Conservation (phyloP, 2,888 invertebrate genomes). For the Drosophila niveifrons region DNA sequence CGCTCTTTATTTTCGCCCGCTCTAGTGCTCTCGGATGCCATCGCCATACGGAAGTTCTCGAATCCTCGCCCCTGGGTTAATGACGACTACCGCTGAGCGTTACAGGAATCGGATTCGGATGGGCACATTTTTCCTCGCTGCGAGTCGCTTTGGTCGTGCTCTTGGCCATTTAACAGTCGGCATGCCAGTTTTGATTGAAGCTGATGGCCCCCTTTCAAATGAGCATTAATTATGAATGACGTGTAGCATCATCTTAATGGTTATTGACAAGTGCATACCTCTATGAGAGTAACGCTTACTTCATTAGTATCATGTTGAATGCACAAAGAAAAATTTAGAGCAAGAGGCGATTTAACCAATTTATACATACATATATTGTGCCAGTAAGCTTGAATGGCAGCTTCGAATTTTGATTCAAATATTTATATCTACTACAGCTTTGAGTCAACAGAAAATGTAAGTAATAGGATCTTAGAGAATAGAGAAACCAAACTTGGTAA, state of each 20-base stretch:
- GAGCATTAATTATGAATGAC: constrained; percentile 78
- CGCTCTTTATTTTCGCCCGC: background rate
- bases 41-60: constrained; percentile 41
- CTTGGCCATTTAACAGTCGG: constrained; percentile 53
- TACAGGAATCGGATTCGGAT: background rate
- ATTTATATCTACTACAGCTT: too few relatives aligned
- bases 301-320: constrained; percentile 36
- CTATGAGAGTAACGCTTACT: constrained; percentile 24
- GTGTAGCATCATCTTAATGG: constrained; percentile 58
- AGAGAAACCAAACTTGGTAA: too few relatives aligned
- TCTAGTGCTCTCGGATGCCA: constrained; percentile 18
- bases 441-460: too few relatives aligned
- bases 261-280: constrained; percentile 43
- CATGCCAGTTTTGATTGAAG: constrained; percentile 77
- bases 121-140: constrained; percentile 44
- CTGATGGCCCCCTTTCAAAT: constrained; percentile 74
- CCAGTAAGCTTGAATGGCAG: too few relatives aligned
- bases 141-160: constrained; percentile 24
- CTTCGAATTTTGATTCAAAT: too few relatives aligned
- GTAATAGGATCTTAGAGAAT: too few relatives aligned
- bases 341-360: too few relatives aligned
- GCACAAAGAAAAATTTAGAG: too few relatives aligned
- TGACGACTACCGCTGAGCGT: constrained; percentile 48
- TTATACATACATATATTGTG: too few relatives aligned
- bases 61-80: constrained; percentile 51